Percentiles rank a stretch among this genome's conserved stretches.
phyloP scores from a whole-genome alignment of 2,797 vertebrate genomes.

The Anguilla marmorata region DNA sequence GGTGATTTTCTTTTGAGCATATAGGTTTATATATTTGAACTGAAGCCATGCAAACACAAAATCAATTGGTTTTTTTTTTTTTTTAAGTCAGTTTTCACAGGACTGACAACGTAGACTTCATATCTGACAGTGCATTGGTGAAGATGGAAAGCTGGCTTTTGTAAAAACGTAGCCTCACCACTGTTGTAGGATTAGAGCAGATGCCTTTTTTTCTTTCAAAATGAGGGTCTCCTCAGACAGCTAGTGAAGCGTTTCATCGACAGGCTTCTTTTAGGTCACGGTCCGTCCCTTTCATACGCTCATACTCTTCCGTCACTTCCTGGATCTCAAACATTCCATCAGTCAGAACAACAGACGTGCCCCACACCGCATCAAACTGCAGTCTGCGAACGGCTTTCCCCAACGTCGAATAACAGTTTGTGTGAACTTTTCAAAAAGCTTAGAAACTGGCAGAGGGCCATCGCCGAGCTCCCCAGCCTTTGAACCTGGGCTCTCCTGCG shows the following conservation, averaged over 20 bases:
- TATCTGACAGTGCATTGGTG: background rate
- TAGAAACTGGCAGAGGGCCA: conserved; percentile 64
- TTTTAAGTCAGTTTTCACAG: background rate
- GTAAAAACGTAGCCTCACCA: background rate
- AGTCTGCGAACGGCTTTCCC: conserved; percentile 69
- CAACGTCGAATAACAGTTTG: conserved; percentile 67
- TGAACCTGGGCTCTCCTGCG: conserved; percentile 67
- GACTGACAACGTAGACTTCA: background rate
- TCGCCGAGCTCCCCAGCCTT: conserved; percentile 63
- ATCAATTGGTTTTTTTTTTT: background rate
- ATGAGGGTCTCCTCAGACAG: background rate
- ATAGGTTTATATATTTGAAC: background rate
- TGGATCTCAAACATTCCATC: conserved; percentile 66
- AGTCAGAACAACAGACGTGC: conserved; percentile 29
- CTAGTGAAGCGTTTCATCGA: background rate
- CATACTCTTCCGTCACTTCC: conserved; percentile 54
- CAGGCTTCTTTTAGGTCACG: conserved; percentile 38
- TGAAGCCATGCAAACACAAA: background rate
- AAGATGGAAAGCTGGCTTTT: background rate
- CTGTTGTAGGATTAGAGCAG: background rate
- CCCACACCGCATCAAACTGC: conserved; percentile 38
- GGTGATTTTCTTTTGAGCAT: background rate
- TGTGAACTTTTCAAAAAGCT: conserved; percentile 74
- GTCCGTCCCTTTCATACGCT: conserved; percentile 56
- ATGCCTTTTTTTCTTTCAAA: background rate